Evolutionary conservation across 2,113 vertebrate species (phyloP).

Genomic region (Boulengeromyrus knoepffleri): DNA sequence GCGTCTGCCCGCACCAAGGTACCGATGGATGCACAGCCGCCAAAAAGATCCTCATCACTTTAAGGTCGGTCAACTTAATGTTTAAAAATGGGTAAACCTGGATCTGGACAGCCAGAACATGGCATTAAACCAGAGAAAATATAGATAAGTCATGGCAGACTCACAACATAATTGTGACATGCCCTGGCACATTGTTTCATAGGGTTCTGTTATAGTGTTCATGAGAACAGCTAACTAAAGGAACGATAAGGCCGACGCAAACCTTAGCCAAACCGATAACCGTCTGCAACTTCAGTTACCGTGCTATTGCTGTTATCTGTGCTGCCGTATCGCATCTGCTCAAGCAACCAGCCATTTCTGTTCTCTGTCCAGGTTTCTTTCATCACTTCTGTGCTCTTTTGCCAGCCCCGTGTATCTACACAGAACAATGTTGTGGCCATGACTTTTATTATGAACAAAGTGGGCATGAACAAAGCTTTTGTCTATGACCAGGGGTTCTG

Average conservation of each 20-base stretch:
- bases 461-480: slow-evolving; percentile 27
- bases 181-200: not conserved
- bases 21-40: not conserved
- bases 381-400: slow-evolving; percentile 2
- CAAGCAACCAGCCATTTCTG: not conserved
- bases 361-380: not conserved
- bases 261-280: not conserved
- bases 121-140: not conserved
- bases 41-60: not conserved
- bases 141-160: not conserved
- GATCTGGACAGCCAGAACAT: not conserved
- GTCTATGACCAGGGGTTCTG: slow-evolving; percentile 11
- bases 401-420: slow-evolving; percentile 7
- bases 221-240: not conserved
- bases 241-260: not conserved
- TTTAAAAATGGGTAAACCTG: not conserved
- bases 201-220: not conserved
- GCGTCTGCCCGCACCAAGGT: not conserved
- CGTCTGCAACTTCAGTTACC: not conserved
- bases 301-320: not conserved
- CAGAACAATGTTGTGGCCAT: slow-evolving; percentile 19
- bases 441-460: slow-evolving; percentile 25
- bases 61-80: not conserved
- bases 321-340: not conserved
- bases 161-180: not conserved